Conservation (phyloP, 2,113 vertebrate species). For the Poeciliopsis retropinna region DNA sequence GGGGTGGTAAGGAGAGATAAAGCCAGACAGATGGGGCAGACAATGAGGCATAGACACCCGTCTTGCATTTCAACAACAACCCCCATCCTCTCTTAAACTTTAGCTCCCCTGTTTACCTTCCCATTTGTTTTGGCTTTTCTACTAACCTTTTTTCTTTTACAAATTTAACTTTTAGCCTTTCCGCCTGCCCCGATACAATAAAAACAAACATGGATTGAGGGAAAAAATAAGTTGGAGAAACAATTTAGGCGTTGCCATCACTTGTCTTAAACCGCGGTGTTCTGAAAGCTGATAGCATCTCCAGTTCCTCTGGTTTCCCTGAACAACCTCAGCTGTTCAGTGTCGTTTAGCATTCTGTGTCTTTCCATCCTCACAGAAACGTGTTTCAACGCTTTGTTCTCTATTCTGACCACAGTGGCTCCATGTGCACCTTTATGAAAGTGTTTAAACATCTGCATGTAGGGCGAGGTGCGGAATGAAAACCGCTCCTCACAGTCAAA, state of each 20-base stretch:
- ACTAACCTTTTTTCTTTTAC: background rate
- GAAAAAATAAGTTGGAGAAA: background rate
- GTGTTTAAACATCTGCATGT: slow-evolving; percentile 16
- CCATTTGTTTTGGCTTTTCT: slow-evolving; percentile 12
- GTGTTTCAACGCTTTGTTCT: slow-evolving; percentile 42
- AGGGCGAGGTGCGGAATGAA: background rate
- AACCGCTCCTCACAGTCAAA: slow-evolving; percentile 1
- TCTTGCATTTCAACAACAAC: slow-evolving; percentile 66
- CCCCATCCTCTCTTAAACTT: slow-evolving; percentile 31
- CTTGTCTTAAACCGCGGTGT: slow-evolving; percentile 53
- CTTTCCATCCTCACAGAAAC: slow-evolving; percentile 17
- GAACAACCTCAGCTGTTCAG: slow-evolving; percentile 66
- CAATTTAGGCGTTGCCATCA: slow-evolving; percentile 37
- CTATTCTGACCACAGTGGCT: slow-evolving; percentile 10
- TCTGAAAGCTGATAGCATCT: slow-evolving; percentile 53
- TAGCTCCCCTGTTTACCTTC: slow-evolving; percentile 18
- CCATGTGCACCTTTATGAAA: slow-evolving; percentile 8
- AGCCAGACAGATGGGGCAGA: slow-evolving; percentile 74
- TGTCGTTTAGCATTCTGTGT: slow-evolving; percentile 28
- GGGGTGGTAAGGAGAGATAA: slow-evolving; percentile 57
- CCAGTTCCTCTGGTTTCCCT: slow-evolving; percentile 55
- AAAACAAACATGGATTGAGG: slow-evolving; percentile 18
- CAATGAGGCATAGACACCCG: slow-evolving; percentile 64
- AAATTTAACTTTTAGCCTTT: background rate
- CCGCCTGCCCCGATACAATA: slow-evolving; percentile 28